Evolutionary conservation across 2,797 vertebrate species (phyloP), one percentile per base, ranked within the genome.

Genomic region (Serranus cabrilla): DNA sequence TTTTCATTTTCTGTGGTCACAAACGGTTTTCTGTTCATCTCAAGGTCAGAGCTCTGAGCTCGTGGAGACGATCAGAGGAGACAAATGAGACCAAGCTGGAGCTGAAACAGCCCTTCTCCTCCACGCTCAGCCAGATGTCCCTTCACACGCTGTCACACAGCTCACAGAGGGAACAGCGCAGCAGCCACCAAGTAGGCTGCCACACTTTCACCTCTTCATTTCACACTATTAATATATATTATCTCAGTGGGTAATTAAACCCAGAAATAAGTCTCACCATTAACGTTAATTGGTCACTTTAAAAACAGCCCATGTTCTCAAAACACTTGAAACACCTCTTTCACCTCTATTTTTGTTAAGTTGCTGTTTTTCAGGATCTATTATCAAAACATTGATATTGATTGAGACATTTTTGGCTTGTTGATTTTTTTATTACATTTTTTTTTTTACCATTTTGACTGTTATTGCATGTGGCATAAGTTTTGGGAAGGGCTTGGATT

Each of bases 21-120:
- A 52, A 42, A 31, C 27, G 31, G 25, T 47, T 46, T 3, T 52
- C 37, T 78, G 20, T n/a, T 49, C 4, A 1, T 37, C 31, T 71
- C 27, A 81, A 97, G 97, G 77, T 96, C 55, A 85, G 65, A 50
- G 85, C 92, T 50, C 79, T 93, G 1, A 95, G 94, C n/a, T 90
- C 66, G 1, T 93, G 96, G 91, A 92, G 76, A 68, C 82, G 66
- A 47, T 90, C 90, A 12, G 93, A 83, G 68, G 91, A 91, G 17
- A 23, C 37, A 6, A 88, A 65, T 1, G 91, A 91, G 62, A 94
- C 91, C 76, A 87, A n/a, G 66, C 76, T 93, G 66, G 80, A 91
- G 40, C 43, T 96, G 54, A 84, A 80, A 5, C 96, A 97, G 59
- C 95, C 95, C 0, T 96, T 96, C 78, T 92, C 90, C 56, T 87